Percentiles rank a stretch among this genome's conserved stretches.
Conservation (phyloP, 2,888 invertebrate species). For the Poecilobothrus nobilitatus region DNA sequence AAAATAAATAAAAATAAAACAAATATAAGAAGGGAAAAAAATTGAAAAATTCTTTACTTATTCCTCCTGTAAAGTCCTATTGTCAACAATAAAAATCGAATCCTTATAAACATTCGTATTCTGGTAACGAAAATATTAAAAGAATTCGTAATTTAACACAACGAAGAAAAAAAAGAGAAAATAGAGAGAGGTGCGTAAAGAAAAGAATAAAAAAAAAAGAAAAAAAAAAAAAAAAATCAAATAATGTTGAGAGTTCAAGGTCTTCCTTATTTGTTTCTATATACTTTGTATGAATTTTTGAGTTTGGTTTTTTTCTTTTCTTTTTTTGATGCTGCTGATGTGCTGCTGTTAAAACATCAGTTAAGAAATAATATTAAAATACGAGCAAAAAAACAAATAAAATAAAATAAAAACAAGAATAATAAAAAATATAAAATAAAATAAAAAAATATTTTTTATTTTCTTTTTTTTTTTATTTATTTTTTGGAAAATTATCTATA, state of each 20-base stretch:
- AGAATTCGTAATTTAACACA: background rate
- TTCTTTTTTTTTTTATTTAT: background rate
- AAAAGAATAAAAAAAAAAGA: no score
- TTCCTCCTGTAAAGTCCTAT: constrained; percentile 1
- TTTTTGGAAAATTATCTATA: background rate
- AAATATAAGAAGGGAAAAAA: background rate
- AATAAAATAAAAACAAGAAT: background rate
- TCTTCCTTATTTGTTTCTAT: background rate
- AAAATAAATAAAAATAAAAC: background rate
- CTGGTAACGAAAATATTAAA: background rate
- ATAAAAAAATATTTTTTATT: background rate
- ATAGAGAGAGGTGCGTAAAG: background rate
- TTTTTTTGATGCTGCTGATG: background rate
- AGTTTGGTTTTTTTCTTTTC: no score
- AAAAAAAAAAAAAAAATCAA: no score
- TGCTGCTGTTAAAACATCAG: background rate
- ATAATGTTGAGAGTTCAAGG: background rate
- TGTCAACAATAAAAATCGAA: constrained; percentile 2
- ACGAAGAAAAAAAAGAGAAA: background rate
- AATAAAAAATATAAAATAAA: background rate
- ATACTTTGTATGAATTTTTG: no score
- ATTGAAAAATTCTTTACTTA: background rate
- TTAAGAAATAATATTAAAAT: background rate
- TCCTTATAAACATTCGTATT: background rate
- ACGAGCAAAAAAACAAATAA: background rate